Evolutionary conservation across 2,113 vertebrate species (phyloP).

Genomic region (Acanthochromis polyacanthus): DNA sequence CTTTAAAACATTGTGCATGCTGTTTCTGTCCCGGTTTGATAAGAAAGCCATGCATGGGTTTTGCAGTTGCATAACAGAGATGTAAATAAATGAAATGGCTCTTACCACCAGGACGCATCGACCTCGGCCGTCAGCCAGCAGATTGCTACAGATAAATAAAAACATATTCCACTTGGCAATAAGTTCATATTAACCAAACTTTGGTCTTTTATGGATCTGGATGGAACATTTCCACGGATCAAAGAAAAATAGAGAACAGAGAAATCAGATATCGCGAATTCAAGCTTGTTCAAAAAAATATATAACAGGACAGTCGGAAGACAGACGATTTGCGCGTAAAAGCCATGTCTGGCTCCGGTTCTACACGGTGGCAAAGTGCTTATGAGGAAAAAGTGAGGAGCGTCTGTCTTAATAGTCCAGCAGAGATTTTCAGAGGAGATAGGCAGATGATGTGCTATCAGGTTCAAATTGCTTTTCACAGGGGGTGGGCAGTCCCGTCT

Average conservation of each 20-base stretch:
- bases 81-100: neutral
- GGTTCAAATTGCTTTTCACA: slow-evolving; percentile 78
- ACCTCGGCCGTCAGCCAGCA: slow-evolving; percentile 89
- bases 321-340: slow-evolving; percentile 41
- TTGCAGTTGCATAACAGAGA: neutral
- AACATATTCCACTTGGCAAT: slow-evolving; percentile 89
- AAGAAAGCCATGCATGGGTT: neutral
- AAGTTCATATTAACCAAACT: slow-evolving; percentile 91
- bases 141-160: slow-evolving; percentile 87
- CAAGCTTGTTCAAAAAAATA: slow-evolving; percentile 1
- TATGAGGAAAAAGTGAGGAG: slow-evolving; percentile 15
- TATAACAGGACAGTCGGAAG: neutral
- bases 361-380: slow-evolving; percentile 8
- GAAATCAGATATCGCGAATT: neutral
- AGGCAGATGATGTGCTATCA: slow-evolving; percentile 76
- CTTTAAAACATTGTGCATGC: neutral
- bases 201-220: slow-evolving; percentile 71
- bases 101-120: slow-evolving; percentile 97
- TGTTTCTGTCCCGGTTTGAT: neutral
- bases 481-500: slow-evolving; percentile 79
- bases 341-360: slow-evolving; percentile 26
- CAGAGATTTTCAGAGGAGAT: slow-evolving; percentile 54
- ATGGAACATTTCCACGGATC: slow-evolving; percentile 64
- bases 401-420: slow-evolving; percentile 49
- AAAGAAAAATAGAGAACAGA: slow-evolving; percentile 13